Base-by-base conservation (phyloP, 2,113 vertebrate species). In the Vireo altiloquus region DNA sequence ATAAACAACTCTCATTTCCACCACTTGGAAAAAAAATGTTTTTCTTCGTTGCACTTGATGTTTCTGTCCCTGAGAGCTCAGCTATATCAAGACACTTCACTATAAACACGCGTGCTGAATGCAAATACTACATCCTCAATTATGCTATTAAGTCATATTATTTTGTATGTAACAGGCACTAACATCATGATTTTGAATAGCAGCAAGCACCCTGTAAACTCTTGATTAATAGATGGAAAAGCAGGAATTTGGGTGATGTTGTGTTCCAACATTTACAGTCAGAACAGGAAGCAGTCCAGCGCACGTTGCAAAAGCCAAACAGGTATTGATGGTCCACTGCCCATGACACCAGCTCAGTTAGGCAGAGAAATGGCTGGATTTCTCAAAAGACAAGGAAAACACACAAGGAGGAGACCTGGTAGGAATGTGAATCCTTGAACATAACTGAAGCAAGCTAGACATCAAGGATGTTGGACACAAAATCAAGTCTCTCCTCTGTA, bases 1-100 rank as follows among this genome's bases (percentile, higher is more conserved):
- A 97, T 96, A 97, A 97, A 96, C 94, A 97, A 94, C 87, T 95
- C 91, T 95, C 89, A 94, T 97, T 97, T 96, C 80, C 64, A 87
- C 30, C n/a, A 68, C 78, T 96, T 91, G 10, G 17, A 65, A 93
- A 92, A 86, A 75, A 42, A 89, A 74, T 23, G 69, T 47, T 86
- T 94, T 89, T 89, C 75, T 96, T 95, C 69, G 70, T 92, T 92
- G 80, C 53, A 71, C 54, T 96, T 74, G 53, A 92, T 80, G 92
- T 87, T 94, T 89, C 94, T 94, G 70, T 93, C 76, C 63, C 70
- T 24, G 59, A 92, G 74, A 90, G 89, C 90, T 82, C 57, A 68
- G 92, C 77, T 92, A 13, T 63, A 94, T 64, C 37, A 77, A 95
- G 92, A 82, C 52, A 78, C 46, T 94, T 94, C 66, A 88, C 28